A percentile compares a stretch with the other conserved stretches of the same genome.
Conservation (phyloP, 1,140 invertebrate genomes). For the Antheraea pernyi region DNA sequence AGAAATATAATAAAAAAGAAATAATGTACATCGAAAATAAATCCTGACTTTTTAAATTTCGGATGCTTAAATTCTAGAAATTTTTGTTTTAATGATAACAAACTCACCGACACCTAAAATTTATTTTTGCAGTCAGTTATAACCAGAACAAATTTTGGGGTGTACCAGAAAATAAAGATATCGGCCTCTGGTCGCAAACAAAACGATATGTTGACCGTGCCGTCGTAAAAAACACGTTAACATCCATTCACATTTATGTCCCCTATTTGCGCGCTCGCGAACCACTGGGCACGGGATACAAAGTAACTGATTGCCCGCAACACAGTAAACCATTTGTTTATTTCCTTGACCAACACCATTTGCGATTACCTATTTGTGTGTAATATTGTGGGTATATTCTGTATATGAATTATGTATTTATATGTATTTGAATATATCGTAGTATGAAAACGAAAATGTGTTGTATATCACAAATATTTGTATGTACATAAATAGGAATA, state of each 20-base stretch:
- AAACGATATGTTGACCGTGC: conserved; percentile 67
- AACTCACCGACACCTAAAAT: background rate
- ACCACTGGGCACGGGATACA: conserved; percentile 59
- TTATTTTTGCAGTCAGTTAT: background rate
- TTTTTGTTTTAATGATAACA: no score
- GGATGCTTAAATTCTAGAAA: no score
- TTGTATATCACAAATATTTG: no score
- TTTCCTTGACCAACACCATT: background rate
- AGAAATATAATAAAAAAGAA: no score
- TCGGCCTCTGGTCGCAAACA: conserved; percentile 61
- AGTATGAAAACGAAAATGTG: no score
- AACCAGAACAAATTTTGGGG: conserved; percentile 34
- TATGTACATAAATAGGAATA: no score
- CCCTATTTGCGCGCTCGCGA: conserved; percentile 59
- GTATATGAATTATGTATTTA: no score
- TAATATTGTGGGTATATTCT: background rate
- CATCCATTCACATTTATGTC: conserved; percentile 76
- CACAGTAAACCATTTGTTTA: conserved; percentile 1
- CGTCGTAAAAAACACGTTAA: conserved; percentile 78
- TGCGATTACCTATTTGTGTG: background rate
- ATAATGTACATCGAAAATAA: no score
- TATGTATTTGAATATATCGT: no score
- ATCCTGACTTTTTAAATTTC: no score
- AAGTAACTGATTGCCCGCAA: conserved; percentile 71
- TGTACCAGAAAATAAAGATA: conserved; percentile 62